Conservation (phyloP, 2,113 vertebrate species). For the Erythrocercus mccallii region DNA sequence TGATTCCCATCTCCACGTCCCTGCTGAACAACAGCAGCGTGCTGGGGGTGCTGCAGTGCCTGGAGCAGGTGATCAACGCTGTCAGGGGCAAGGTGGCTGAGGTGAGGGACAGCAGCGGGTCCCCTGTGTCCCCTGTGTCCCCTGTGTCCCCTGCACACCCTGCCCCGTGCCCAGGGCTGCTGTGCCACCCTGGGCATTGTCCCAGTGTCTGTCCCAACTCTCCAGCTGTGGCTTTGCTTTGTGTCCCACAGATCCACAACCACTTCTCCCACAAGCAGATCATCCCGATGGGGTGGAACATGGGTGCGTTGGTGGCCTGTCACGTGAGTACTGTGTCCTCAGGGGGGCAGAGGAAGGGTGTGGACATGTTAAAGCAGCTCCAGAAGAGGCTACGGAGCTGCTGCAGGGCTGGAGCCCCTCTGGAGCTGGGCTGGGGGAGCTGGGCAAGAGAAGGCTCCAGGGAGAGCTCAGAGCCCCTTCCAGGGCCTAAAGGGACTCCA, state of each 20-base stretch:
- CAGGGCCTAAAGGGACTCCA: background rate
- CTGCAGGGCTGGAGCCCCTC: too few species aligned
- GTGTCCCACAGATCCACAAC: slow-evolving; percentile 83
- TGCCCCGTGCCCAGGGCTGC: too few species aligned
- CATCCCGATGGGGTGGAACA: slow-evolving; percentile 94
- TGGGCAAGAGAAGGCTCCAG: background rate
- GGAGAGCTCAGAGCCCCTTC: background rate
- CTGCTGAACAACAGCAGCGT: slow-evolving; percentile 83
- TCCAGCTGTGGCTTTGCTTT: background rate
- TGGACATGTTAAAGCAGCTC: background rate
- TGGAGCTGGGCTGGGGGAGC: background rate
- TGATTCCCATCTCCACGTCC: slow-evolving; percentile 89
- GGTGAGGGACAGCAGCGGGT: slow-evolving; percentile 76
- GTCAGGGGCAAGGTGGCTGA: slow-evolving; percentile 91
- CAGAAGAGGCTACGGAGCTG: background rate
- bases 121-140: too few species aligned
- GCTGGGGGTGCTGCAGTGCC: slow-evolving; percentile 88
- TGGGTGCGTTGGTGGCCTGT: slow-evolving; percentile 92
- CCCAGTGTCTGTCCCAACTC: background rate
- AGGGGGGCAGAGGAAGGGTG: too few species aligned
- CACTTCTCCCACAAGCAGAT: slow-evolving; percentile 96
- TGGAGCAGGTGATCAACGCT: slow-evolving; percentile 92
- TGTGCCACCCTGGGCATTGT: rapidly evolving
- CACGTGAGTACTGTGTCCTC: too few species aligned
- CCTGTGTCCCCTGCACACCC: background rate